Conservation (phyloP, 92 coral and sea anemone species). For the Zoanthus sansibaricus region DNA sequence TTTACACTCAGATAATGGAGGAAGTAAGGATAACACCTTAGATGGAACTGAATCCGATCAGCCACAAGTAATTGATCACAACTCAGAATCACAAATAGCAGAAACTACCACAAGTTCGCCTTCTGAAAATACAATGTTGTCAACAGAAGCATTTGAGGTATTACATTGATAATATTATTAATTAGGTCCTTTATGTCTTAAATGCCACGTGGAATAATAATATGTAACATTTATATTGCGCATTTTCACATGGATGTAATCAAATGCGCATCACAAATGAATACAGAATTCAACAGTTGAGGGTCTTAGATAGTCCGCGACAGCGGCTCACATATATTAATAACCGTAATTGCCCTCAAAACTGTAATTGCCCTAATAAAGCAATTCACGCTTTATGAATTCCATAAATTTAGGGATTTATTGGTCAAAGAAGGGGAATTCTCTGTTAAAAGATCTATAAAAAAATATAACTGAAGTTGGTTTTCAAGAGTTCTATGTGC, state of each 20-base stretch:
- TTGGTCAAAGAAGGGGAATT: too few relatives aligned
- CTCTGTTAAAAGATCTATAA: too few relatives aligned
- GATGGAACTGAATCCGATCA: neutral
- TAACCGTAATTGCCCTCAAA: neutral
- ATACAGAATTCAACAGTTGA: too few relatives aligned
- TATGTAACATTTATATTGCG: neutral
- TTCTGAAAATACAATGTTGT: neutral
- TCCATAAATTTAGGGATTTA: too few relatives aligned
- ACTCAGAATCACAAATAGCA: neutral
- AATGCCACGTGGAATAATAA: neutral
- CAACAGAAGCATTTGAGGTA: neutral
- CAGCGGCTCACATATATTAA: too few relatives aligned
- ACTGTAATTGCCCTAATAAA: too few relatives aligned
- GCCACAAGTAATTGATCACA: neutral
- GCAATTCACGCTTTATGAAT: too few relatives aligned
- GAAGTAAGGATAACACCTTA: neutral
- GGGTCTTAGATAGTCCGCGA: too few relatives aligned
- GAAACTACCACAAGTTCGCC: neutral
- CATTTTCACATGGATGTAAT: too few relatives aligned
- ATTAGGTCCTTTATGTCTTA: neutral
- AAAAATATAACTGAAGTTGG: too few relatives aligned
- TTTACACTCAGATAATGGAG: neutral
- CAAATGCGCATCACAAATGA: too few relatives aligned
- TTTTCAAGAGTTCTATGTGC: too few relatives aligned
- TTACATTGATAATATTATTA: neutral